A percentile compares a stretch with the other conserved stretches of the same genome.
These are phyloP conservation scores for Tragulus kanchil DNA, from an alignment of 2,113 vertebrate species.

Conservation along the genomic window DNA sequence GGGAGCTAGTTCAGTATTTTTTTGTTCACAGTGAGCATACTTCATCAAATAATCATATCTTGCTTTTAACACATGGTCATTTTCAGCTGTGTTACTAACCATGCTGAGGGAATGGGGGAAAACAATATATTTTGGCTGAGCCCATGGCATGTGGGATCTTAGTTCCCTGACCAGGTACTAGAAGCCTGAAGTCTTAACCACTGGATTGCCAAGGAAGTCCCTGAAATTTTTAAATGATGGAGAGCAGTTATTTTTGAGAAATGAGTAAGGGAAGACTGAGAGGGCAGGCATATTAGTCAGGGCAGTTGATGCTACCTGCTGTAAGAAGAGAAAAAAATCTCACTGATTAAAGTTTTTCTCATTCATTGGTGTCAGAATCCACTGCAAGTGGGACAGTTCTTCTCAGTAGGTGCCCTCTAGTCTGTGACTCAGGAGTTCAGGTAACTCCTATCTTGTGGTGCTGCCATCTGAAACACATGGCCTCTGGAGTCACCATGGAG, in stretches of 20 bases:
- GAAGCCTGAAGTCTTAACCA: not conserved
- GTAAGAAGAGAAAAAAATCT: not conserved
- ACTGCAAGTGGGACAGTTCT: not conserved
- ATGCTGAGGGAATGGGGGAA: not conserved
- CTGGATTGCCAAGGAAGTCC: not conserved
- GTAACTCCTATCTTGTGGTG: not conserved
- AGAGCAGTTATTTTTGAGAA: constrained; percentile 35
- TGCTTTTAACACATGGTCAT: constrained; percentile 22
- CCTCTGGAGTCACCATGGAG: not conserved
- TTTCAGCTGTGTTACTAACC: constrained; percentile 37
- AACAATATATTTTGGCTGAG: not conserved
- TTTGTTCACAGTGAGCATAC: constrained; percentile 41
- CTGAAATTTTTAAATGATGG: not conserved
- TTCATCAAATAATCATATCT: constrained; percentile 42
- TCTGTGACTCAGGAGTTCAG: not conserved
- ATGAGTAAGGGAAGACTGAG: not conserved
- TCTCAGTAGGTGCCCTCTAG: not conserved
- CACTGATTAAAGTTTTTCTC: not conserved
- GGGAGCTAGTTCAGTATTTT: not conserved
- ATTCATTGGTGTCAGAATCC: not conserved
- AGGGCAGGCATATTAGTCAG: not conserved
- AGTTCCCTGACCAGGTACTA: not conserved
- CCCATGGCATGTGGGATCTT: not conserved
- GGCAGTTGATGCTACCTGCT: constrained; percentile 13
- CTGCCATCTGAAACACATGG: not conserved